A percentile compares a stretch with the other conserved stretches of the same genome.
Evolutionary conservation across 2,113 vertebrate genomes (phyloP).

Genomic region (Archilochus colubris): DNA sequence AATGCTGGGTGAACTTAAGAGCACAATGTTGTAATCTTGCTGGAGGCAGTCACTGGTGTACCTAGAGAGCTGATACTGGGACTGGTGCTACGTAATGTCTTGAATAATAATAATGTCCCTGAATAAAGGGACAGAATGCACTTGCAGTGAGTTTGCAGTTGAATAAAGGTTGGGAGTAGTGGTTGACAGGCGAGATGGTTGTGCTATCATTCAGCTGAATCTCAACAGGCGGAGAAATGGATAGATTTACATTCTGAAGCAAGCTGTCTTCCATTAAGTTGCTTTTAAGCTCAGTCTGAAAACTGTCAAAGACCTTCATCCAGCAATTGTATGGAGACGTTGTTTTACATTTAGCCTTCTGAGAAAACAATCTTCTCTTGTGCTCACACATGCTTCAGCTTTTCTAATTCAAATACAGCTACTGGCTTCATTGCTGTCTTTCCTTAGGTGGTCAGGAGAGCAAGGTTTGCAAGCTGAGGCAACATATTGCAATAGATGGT

Average conservation of each 20-base stretch:
- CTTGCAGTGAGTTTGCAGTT: not conserved
- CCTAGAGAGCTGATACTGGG: not conserved
- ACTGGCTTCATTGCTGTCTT: not conserved
- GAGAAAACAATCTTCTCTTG: not conserved
- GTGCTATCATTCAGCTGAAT: not conserved
- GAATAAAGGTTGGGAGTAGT: not conserved
- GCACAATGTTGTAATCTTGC: not conserved
- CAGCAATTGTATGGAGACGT: not conserved
- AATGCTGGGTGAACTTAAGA: not conserved
- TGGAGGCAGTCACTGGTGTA: not conserved
- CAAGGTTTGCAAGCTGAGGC: not conserved
- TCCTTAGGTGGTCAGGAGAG: not conserved
- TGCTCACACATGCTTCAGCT: not conserved
- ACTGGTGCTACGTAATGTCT: not conserved
- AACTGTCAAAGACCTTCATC: not conserved
- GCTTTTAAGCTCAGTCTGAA: not conserved
- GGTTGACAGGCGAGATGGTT: not conserved
- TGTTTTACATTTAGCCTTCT: not conserved
- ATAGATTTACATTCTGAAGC: not conserved
- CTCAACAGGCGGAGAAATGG: not conserved
- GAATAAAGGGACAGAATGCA: not conserved
- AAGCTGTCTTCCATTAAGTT: not conserved
- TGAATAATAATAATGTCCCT: not conserved
- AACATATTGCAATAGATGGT: not conserved
- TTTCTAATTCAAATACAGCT: not conserved